These are phyloP conservation scores for Entomyzon cyanotis DNA, from an alignment of 2,113 vertebrate genomes.

Conservation along the genomic window DNA sequence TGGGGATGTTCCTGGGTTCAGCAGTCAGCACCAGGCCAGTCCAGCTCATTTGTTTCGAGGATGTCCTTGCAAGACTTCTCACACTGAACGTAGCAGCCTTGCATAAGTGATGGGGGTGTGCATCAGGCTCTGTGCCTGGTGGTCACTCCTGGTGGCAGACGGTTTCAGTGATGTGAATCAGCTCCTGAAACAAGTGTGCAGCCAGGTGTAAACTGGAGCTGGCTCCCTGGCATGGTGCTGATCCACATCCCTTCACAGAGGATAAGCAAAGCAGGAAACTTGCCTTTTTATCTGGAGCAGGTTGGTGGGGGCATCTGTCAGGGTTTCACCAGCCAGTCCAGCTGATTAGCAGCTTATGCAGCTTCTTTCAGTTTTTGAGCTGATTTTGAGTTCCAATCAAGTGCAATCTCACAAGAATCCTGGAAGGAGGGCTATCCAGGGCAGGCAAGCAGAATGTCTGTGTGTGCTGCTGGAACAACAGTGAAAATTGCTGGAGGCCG, in stretches of 20 bases:
- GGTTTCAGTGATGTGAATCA: background rate
- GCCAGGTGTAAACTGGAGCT: background rate
- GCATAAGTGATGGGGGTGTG: background rate
- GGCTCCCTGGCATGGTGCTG: background rate
- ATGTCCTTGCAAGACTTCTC: background rate
- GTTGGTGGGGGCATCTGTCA: background rate
- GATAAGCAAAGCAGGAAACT: background rate
- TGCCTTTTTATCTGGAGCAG: background rate
- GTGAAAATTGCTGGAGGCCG: background rate
- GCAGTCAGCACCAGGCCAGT: background rate
- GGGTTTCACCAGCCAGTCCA: background rate
- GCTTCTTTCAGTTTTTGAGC: background rate
- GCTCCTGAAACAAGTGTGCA: background rate
- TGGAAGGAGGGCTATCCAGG: background rate
- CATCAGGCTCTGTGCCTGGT: background rate
- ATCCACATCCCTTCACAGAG: background rate
- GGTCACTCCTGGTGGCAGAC: background rate
- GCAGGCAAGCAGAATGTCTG: background rate
- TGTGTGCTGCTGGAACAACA: background rate
- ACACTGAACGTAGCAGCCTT: background rate
- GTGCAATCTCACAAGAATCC: background rate
- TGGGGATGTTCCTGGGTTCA: background rate
- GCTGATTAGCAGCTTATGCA: background rate
- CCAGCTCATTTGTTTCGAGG: constrained; percentile 16
- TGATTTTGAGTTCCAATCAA: background rate